Percentiles rank a stretch among this genome's conserved stretches.
These are phyloP conservation scores for Mormyrus proboscirostris DNA, from an alignment of 2,797 vertebrate species.

Conservation along the genomic window DNA sequence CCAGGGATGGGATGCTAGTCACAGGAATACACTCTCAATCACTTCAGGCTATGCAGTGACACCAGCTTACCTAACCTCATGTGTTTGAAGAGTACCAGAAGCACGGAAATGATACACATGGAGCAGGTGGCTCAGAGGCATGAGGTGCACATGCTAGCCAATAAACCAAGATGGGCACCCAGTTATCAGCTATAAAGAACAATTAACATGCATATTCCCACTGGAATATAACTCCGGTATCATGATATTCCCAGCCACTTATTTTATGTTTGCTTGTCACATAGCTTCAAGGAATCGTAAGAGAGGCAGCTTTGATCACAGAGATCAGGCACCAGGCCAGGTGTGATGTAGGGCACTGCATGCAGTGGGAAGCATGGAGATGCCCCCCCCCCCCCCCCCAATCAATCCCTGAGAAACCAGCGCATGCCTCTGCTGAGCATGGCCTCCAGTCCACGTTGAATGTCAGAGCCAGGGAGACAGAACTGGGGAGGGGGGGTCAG, in stretches of 20 bases:
- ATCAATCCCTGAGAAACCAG: background rate
- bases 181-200: background rate
- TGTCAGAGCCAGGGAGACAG: background rate
- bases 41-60: background rate
- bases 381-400: background rate
- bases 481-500: background rate
- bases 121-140: background rate
- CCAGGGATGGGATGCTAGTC: background rate
- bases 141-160: background rate
- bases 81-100: background rate
- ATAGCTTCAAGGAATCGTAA: background rate
- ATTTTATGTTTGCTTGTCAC: background rate
- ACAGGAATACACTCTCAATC: background rate
- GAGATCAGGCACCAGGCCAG: background rate
- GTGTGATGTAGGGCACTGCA: background rate
- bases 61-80: background rate
- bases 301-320: background rate
- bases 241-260: background rate
- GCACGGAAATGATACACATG: background rate
- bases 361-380: constrained; percentile 5
- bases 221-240: background rate
- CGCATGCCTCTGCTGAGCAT: constrained; percentile 17
- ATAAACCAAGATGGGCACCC: background rate
- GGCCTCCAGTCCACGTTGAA: background rate
- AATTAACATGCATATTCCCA: background rate